These are phyloP conservation scores for Cantharis nigra DNA, from an alignment of 2,888 invertebrate species.

Conservation along the genomic window DNA sequence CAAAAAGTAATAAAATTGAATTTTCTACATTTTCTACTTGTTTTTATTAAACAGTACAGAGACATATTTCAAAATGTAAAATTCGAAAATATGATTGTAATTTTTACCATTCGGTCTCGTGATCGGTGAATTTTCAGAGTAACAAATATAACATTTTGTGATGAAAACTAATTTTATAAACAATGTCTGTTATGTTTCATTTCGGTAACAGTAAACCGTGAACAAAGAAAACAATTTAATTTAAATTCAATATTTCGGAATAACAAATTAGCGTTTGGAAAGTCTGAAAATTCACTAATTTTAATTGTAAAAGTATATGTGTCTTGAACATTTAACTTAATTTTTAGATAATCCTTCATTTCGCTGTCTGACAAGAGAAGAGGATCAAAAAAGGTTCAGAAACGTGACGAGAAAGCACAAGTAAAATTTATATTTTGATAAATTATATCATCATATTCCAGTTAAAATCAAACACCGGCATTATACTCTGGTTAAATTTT, in stretches of 20 bases:
- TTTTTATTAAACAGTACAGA: background rate
- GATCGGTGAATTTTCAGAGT: background rate
- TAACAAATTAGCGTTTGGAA: background rate
- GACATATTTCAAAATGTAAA: background rate
- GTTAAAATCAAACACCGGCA: background rate
- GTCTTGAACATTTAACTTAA: background rate
- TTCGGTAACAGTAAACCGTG: background rate
- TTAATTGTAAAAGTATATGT: background rate
- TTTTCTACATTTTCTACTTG: background rate
- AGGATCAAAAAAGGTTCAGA: background rate
- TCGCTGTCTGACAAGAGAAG: background rate
- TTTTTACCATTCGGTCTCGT: background rate
- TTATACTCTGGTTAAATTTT: background rate
- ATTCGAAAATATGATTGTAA: background rate
- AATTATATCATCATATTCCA: background rate
- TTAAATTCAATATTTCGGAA: background rate
- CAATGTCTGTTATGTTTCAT: background rate
- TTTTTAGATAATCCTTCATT: background rate
- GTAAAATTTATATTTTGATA: background rate
- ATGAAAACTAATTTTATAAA: background rate
- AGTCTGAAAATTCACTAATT: background rate
- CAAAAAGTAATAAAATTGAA: background rate
- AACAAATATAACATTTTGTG: background rate
- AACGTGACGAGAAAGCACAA: background rate
- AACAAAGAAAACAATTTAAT: background rate